Evolutionary conservation across 2,113 vertebrate species (phyloP).

Genomic region (Neotragus moschatus): DNA sequence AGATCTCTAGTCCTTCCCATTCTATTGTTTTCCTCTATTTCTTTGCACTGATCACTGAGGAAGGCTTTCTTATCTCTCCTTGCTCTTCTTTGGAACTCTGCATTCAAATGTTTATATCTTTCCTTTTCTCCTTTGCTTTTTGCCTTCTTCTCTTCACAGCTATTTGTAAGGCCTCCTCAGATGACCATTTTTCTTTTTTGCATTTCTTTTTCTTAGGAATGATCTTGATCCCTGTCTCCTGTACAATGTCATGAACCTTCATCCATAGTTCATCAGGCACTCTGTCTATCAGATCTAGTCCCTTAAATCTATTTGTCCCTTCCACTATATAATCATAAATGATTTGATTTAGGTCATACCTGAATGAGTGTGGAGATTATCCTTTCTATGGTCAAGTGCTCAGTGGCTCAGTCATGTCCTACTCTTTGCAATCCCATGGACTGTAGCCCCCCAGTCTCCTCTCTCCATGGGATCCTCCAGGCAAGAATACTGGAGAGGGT

Average conservation of each 20-base stretch:
- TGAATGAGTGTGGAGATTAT: neutral
- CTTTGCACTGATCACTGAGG: neutral
- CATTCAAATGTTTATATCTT: neutral
- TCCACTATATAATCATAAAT: neutral
- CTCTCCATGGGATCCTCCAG: neutral
- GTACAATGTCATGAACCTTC: neutral
- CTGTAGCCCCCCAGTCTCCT: neutral
- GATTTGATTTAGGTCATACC: neutral
- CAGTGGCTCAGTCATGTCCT: neutral
- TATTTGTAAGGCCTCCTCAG: neutral
- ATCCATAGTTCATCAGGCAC: neutral
- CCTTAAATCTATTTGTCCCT: neutral
- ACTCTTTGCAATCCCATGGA: neutral
- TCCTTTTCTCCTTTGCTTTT: neutral
- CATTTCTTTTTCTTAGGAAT: neutral
- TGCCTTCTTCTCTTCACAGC: neutral
- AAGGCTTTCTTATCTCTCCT: neutral
- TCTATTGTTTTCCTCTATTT: neutral
- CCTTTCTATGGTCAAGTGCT: neutral
- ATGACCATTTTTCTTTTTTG: neutral
- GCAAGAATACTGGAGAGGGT: neutral
- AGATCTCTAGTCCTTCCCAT: neutral
- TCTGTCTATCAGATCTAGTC: neutral
- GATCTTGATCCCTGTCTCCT: neutral
- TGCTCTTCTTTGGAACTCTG: neutral